phyloP scores from a whole-genome alignment of 1,140 invertebrate genomes.

The Drosophila bocqueti region DNA sequence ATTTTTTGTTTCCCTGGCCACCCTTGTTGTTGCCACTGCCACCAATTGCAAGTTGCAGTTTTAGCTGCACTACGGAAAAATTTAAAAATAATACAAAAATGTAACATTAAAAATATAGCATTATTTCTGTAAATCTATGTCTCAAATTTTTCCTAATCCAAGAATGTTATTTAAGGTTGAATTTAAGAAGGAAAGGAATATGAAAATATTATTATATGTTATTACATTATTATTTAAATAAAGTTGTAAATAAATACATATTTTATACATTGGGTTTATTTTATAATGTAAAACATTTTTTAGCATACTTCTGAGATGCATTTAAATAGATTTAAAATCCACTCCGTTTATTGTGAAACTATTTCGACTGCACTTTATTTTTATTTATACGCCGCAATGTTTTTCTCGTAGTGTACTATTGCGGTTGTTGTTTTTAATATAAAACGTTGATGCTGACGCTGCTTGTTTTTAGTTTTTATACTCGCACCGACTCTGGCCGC shows the following conservation, averaged over 20 bases:
- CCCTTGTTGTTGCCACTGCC: constrained; percentile 40
- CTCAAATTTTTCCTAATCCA: neutral
- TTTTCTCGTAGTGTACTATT: constrained; percentile 12
- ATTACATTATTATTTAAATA: too few species aligned
- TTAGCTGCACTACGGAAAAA: constrained; percentile 17
- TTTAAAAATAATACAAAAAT: neutral
- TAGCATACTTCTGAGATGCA: neutral
- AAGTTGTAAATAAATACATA: too few species aligned
- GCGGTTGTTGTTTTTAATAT: constrained; percentile 77
- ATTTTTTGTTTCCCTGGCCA: constrained; percentile 31
- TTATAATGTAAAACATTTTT: too few species aligned
- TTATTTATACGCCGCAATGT: neutral
- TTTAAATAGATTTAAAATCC: neutral
- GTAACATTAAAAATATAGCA: neutral
- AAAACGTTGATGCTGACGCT: constrained; percentile 78
- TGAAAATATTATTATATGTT: too few species aligned
- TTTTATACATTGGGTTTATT: too few species aligned
- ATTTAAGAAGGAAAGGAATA: too few species aligned
- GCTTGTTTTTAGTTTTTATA: constrained; percentile 80
- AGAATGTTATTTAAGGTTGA: neutral
- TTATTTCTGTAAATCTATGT: neutral
- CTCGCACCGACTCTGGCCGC: constrained; percentile 51
- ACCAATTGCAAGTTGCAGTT: constrained; percentile 21
- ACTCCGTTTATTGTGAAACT: too few species aligned
- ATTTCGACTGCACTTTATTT: neutral